A percentile compares a stretch with the other conserved stretches of the same genome.
Conservation (phyloP, 2,113 vertebrate genomes). For the Nesoenas mayeri region DNA sequence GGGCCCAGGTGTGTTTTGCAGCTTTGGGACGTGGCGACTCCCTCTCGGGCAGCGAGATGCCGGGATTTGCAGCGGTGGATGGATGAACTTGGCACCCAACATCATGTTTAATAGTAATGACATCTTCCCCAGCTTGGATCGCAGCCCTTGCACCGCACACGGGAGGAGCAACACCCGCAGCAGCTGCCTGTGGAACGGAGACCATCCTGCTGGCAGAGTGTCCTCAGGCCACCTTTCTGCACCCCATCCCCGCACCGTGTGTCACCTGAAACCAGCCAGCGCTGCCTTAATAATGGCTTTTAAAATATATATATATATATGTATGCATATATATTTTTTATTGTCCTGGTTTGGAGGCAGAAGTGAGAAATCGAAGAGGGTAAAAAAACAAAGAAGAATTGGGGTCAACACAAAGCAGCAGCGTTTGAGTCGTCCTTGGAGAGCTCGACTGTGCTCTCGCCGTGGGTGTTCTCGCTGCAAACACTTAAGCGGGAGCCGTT, state of each 20-base stretch:
- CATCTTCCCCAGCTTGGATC: neutral
- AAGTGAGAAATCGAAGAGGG: neutral
- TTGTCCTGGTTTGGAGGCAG: neutral
- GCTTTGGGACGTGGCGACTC: neutral
- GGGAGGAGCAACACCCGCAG: neutral
- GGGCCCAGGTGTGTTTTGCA: neutral
- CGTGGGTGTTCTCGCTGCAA: constrained; percentile 50
- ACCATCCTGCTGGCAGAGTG: rapidly evolving
- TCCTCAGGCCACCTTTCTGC: neutral
- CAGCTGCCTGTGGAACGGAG: neutral
- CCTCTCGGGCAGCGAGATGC: neutral
- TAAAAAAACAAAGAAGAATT: neutral
- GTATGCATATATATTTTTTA: too few species aligned
- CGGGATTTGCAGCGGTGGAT: neutral
- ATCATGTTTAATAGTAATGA: rapidly evolving
- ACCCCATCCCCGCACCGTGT: neutral
- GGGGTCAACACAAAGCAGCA: constrained; percentile 8
- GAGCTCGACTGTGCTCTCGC: neutral
- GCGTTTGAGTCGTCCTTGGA: neutral
- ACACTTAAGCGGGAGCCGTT: neutral
- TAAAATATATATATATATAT: too few species aligned
- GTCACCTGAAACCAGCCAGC: neutral
- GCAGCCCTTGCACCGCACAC: neutral
- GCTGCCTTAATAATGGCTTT: neutral
- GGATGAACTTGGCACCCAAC: neutral